These are phyloP conservation scores for Cardiocondyla obscurior DNA, from an alignment of 1,140 invertebrate species.

Conservation along the genomic window DNA sequence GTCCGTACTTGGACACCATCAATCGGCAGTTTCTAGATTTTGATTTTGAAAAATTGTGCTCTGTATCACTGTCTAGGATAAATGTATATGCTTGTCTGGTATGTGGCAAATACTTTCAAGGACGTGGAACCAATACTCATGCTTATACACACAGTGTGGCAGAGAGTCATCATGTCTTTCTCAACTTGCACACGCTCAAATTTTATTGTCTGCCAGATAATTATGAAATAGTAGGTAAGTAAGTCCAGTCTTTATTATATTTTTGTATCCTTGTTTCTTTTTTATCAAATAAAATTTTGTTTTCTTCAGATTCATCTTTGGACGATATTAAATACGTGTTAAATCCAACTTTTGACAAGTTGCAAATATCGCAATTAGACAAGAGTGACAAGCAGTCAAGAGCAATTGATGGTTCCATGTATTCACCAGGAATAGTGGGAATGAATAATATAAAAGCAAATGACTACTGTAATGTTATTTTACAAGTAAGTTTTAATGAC, in stretches of 20 bases:
- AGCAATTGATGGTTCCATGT: slow-evolving; percentile 98
- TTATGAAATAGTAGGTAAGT: slow-evolving; percentile 98
- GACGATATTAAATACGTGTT: slow-evolving; percentile 99
- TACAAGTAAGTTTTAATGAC: slow-evolving; percentile 90
- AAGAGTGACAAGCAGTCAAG: slow-evolving; percentile 93
- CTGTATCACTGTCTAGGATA: slow-evolving; percentile 98
- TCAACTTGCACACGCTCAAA: slow-evolving; percentile 98
- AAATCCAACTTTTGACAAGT: slow-evolving; percentile 96
- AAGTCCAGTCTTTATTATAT: neutral
- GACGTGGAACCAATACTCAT: slow-evolving; percentile 98
- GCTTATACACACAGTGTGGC: slow-evolving; percentile 99
- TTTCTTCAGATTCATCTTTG: slow-evolving; percentile 94
- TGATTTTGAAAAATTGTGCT: slow-evolving; percentile 99
- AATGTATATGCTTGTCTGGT: slow-evolving; percentile 99
- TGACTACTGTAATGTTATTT: slow-evolving; percentile 99
- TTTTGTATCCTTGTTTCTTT: neutral
- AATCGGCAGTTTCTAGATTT: slow-evolving; percentile 99
- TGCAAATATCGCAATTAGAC: slow-evolving; percentile 93
- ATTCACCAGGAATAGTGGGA: slow-evolving; percentile 98
- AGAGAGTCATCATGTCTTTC: slow-evolving; percentile 98
- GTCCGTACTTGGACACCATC: slow-evolving; percentile 98
- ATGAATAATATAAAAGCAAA: slow-evolving; percentile 99
- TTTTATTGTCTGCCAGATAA: slow-evolving; percentile 99
- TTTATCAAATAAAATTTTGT: neutral
- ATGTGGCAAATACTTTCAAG: slow-evolving; percentile 99